Evolutionary conservation across 2,797 vertebrate genomes (phyloP), one percentile per base, ranked within the genome.

Genomic region (Gymnodraco acuticeps): DNA sequence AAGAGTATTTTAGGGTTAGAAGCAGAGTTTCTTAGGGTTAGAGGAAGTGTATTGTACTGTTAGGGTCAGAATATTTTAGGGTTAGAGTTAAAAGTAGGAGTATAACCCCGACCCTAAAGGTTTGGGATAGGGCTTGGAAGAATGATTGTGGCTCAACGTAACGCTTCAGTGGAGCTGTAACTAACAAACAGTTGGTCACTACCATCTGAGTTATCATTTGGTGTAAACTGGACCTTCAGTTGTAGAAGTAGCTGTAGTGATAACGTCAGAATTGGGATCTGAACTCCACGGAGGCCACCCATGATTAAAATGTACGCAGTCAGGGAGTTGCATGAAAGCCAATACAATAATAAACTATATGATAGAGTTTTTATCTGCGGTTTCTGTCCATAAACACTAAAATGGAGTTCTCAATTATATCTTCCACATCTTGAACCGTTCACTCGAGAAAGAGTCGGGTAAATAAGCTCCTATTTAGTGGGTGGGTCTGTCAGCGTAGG

Each of bases 351-450:
- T 50, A 84, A 85, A 83, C 60, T 66, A 70, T 19, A 59, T 61
- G 33, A 55, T 61, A 47, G 14, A 46, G 61, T 70, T 80, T 83
- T 23, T 48, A 55, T 58, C 56, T 71, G 71, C 0, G 53, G 64
- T 54, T 77, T 47, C 19, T 10, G 4, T 85, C 62, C 43, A 41
- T 87, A 79, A 83, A 62, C 84, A 80, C 43, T 38, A 59, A 33
- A 59, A 51, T 31, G 10, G 20, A 77, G 76, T 52, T 72, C 68
- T 9, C 65, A 80, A 47, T 74, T 64, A 81, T 5, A 19, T 72
- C 82, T 70, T 77, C 79, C 82, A 83, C 72, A 65, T 85, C 48
- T 52, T 19, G 69, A 20, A 54, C 38, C 60, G 78, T 73, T 81
- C 73, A 72, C 65, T 19, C 33, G 33, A 62, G 64, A 60, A 66